A percentile compares a stretch with the other conserved stretches of the same genome.
phyloP scores from a whole-genome alignment of 2,113 vertebrate genomes.

The Nothobranchius furzeri region DNA sequence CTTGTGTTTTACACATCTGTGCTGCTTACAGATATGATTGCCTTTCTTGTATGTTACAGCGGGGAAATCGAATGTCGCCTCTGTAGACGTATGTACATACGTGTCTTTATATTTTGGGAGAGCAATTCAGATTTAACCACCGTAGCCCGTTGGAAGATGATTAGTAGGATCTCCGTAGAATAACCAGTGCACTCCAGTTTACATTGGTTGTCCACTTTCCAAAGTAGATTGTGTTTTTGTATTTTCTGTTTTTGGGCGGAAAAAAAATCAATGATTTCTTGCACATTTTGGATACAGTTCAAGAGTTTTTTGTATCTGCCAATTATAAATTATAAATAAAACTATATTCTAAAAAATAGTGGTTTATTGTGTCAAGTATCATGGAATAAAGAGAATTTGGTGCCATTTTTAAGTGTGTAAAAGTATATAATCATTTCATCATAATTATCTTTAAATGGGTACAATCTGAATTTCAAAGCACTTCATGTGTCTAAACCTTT shows the following conservation, averaged over 20 bases:
- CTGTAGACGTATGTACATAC: conserved; percentile 70
- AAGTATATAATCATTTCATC: no score
- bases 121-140: conserved; percentile 57
- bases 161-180: conserved; percentile 84
- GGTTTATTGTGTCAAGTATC: background rate
- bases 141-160: conserved; percentile 72
- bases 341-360: conserved; percentile 82
- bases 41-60: conserved; percentile 76
- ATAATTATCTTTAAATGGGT: no score
- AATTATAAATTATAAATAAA: conserved; percentile 92
- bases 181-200: conserved; percentile 90
- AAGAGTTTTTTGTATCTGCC: conserved; percentile 95
- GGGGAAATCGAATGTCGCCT: conserved; percentile 67
- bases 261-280: conserved; percentile 93
- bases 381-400: no score
- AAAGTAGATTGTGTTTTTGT: conserved; percentile 86
- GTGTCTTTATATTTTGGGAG: conserved; percentile 72
- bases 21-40: conserved; percentile 81
- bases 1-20: conserved; percentile 81
- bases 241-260: conserved; percentile 79
- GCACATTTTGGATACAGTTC: conserved; percentile 98
- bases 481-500: no score
- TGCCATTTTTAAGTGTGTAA: no score
- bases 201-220: conserved; percentile 84
- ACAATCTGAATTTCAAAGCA: no score